Percentiles rank a stretch among this genome's conserved stretches.
These are phyloP conservation scores for Syrphus vitripennis DNA, from an alignment of 2,888 invertebrate species.

Conservation along the genomic window DNA sequence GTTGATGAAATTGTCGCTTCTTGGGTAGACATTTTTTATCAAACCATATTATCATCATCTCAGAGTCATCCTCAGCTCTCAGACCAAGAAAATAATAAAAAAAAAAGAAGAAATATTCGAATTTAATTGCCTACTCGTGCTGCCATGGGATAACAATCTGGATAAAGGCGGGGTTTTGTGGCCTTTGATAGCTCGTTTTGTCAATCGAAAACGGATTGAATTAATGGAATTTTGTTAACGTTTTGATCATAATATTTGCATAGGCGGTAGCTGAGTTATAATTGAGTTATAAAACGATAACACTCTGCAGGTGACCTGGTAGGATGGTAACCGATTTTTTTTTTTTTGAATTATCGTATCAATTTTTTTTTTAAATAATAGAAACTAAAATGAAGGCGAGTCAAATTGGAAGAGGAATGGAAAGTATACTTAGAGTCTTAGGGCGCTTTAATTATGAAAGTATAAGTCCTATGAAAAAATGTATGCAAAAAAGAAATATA, in stretches of 20 bases:
- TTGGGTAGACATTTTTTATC: conserved; percentile 48
- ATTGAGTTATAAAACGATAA: neutral
- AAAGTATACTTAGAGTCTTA: no score
- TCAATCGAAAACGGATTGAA: conserved; percentile 9
- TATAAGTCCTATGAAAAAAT: no score
- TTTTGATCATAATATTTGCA: conserved; percentile 38
- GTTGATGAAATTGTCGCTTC: conserved; percentile 51
- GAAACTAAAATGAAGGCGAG: no score
- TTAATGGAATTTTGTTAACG: conserved; percentile 19
- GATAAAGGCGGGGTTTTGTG: conserved; percentile 2
- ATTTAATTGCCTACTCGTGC: conserved; percentile 72
- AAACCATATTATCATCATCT: neutral
- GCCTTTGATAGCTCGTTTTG: conserved; percentile 10
- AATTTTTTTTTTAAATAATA: no score
- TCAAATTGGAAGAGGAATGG: no score
- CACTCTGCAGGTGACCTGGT: no score
- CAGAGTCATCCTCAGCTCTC: neutral
- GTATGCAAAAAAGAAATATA: no score
- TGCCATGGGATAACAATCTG: conserved; percentile 64
- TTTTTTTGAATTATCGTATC: no score
- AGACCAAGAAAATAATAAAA: neutral
- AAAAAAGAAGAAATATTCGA: conserved; percentile 50
- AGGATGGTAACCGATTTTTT: no score
- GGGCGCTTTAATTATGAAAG: no score
- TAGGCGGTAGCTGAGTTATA: neutral